phyloP scores from a whole-genome alignment of 2,888 invertebrate genomes.

The Bombylius discolor region DNA sequence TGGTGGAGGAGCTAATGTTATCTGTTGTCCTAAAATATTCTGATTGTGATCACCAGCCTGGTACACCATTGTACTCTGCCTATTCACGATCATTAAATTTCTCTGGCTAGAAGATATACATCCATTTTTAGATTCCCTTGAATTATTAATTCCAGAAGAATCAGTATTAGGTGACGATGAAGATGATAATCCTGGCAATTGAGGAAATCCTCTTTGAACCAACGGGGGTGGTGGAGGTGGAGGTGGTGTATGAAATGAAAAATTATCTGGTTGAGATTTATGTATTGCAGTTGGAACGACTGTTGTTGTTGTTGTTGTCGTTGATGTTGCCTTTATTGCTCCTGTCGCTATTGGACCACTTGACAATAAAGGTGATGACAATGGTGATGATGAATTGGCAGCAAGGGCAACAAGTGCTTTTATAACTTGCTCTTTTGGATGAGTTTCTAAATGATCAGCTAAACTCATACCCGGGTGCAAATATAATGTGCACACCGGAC shows the following conservation, averaged over 20 bases:
- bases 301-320: constrained; percentile 14
- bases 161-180: neutral
- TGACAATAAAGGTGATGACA: constrained; percentile 15
- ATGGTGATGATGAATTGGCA: neutral
- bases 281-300: constrained; percentile 15
- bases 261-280: constrained; percentile 21
- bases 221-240: constrained; percentile 11
- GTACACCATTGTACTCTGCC: constrained; percentile 10
- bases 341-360: constrained; percentile 16
- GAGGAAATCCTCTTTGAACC: neutral
- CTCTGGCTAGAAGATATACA: neutral
- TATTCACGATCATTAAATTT: constrained; percentile 13
- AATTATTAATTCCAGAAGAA: neutral
- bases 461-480: constrained; percentile 70
- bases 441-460: constrained; percentile 69
- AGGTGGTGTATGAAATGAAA: constrained; percentile 23
- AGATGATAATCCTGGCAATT: neutral
- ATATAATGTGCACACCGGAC: constrained; percentile 75
- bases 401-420: constrained; percentile 47
- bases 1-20: constrained; percentile 23
- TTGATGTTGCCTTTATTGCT: constrained; percentile 13
- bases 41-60: constrained; percentile 3
- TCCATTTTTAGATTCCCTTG: neutral
- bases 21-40: neutral
- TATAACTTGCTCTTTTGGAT: constrained; percentile 80